Percentiles rank a stretch among this genome's conserved stretches.
Conservation (phyloP, 1,140 invertebrate genomes). For the Caerostris extrusa region DNA sequence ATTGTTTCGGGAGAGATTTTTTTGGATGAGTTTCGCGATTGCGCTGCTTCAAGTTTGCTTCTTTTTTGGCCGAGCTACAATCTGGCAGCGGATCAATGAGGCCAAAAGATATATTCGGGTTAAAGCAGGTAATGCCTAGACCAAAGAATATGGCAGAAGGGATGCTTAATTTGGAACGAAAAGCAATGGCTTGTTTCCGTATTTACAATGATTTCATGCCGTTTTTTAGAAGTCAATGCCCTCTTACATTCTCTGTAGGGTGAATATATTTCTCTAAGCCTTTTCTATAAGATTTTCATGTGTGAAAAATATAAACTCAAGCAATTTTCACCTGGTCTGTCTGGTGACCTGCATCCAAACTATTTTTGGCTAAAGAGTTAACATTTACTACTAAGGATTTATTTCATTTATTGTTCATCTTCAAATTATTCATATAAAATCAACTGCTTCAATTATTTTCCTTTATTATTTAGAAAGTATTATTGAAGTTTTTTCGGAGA, state of each 20-base stretch:
- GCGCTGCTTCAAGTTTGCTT: conserved; percentile 14
- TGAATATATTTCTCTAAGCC: not conserved
- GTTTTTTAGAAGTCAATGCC: not conserved
- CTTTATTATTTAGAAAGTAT: too few species aligned
- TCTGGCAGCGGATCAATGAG: conserved; percentile 64
- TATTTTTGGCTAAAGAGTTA: too few species aligned
- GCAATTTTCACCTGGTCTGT: too few species aligned
- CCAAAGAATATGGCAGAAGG: not conserved
- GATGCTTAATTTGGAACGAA: conserved; percentile 22
- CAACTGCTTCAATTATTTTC: too few species aligned
- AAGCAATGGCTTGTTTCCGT: not conserved
- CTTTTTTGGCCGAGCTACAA: conserved; percentile 30
- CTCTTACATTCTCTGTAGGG: not conserved
- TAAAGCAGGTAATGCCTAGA: conserved; percentile 31
- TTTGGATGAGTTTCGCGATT: conserved; percentile 25
- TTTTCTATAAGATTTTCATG: not conserved
- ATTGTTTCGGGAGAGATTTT: not conserved
- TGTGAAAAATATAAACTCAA: too few species aligned
- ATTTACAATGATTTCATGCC: not conserved
- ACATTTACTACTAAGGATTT: too few species aligned
- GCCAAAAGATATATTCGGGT: conserved; percentile 61
- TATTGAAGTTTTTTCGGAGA: too few species aligned
- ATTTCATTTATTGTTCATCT: too few species aligned
- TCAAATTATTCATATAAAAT: too few species aligned
- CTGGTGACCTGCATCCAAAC: too few species aligned